Evolutionary conservation across 2,797 vertebrate genomes (phyloP), one percentile per base, ranked within the genome.

Genomic region (Hapalemur alaotrensis): DNA sequence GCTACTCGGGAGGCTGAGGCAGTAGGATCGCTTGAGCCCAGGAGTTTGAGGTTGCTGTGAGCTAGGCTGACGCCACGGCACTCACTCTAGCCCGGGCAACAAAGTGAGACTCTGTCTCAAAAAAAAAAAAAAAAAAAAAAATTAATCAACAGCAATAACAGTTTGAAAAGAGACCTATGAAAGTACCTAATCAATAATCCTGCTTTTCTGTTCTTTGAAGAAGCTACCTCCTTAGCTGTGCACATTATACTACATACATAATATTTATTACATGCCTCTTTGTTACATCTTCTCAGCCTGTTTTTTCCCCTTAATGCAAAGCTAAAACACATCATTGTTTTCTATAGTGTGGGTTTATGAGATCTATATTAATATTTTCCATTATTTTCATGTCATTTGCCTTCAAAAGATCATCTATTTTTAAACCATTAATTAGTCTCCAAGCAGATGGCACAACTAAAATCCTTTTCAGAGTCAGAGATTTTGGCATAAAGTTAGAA

Each of bases 361-460:
- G 38, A 76, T 65, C 75, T 95, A 82, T 80, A 89, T 96, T 96
- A 97, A 82, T 93, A 86, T 91, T 94, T 95, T 92, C 78, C 82
- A 72, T 88, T 95, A 85, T 95, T 96, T 95, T 70, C 54, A 92
- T 96, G 84, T 83, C 81, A 78, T 91, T 95, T 96, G 90, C 88
- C 78, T 97, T 93, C 50, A 93, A 96, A 97, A 97, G 95, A 92
- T 89, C 76, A 86, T 96, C 95, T 97, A 95, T 97, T 98, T 98
- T 97, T 97, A 97, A 97, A 70, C 94, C 92, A 95, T 95, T 95
- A 97, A 96, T 97, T 97, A 96, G 67, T 89, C 35, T 75, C 85
- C 83, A 97, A 76, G 87, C 96, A 97, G 93, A 95, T 97, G 95
- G 92, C 63, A 91, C 10, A 95, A 88, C 54, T 95, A 93, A 93